Percentiles rank a stretch among this genome's conserved stretches.
Conservation (phyloP, 2,113 vertebrate species). For the Halichoeres trimaculatus region DNA sequence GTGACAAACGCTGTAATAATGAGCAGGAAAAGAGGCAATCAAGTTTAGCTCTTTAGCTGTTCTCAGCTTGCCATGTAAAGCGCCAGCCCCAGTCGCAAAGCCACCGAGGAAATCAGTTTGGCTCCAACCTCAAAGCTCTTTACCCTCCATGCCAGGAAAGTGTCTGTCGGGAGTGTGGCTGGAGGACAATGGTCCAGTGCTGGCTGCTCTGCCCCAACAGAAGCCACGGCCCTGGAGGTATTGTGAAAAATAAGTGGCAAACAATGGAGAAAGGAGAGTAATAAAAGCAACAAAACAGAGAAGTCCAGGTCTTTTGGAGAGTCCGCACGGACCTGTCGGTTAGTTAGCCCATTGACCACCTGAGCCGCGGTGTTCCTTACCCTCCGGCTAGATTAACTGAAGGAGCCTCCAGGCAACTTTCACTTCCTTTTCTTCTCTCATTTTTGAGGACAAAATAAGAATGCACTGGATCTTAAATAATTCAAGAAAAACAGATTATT, state of each 20-base stretch:
- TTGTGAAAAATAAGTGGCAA: slow-evolving; percentile 52
- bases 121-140: slow-evolving; percentile 65
- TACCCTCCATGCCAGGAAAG: slow-evolving; percentile 60
- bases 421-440: not conserved
- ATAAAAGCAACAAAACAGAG: slow-evolving; percentile 28
- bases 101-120: slow-evolving; percentile 74
- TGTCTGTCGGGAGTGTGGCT: slow-evolving; percentile 49
- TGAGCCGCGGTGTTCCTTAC: slow-evolving; percentile 18
- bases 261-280: slow-evolving; percentile 40
- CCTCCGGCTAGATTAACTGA: slow-evolving; percentile 29
- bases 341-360: slow-evolving; percentile 50
- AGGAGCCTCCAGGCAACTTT: slow-evolving; percentile 21
- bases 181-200: slow-evolving; percentile 47
- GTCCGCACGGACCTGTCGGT: slow-evolving; percentile 1
- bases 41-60: slow-evolving; percentile 67
- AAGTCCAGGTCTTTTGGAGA: slow-evolving; percentile 9
- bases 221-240: slow-evolving; percentile 31
- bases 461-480: not conserved
- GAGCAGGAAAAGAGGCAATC: slow-evolving; percentile 62
- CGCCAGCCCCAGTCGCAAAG: slow-evolving; percentile 66
- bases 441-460: slow-evolving; percentile 4
- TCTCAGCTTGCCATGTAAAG: slow-evolving; percentile 56
- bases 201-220: slow-evolving; percentile 6
- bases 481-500: not conserved
- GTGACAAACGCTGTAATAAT: slow-evolving; percentile 67